Percentiles rank a stretch among this genome's conserved stretches.
Evolutionary conservation across 2,797 vertebrate species (phyloP).

Genomic region (Columba guinea): DNA sequence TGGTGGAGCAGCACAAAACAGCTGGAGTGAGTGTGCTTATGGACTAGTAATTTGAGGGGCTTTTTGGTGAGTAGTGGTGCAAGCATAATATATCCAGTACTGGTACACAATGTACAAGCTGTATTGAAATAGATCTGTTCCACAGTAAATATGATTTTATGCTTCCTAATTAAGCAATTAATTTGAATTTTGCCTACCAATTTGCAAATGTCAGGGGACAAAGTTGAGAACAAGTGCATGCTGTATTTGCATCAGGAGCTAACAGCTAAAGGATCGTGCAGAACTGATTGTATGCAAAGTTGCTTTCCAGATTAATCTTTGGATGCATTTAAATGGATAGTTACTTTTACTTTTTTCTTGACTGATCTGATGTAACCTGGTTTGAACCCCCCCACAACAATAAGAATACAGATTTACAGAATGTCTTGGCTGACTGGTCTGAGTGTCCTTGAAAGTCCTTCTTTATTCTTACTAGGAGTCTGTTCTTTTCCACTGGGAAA

Average conservation of each 20-base stretch:
- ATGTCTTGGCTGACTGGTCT: conserved; percentile 7
- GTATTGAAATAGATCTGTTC: not conserved
- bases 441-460: conserved; percentile 58
- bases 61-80: conserved; percentile 37
- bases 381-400: not conserved
- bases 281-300: not conserved
- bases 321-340: not conserved
- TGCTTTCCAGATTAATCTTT: not conserved
- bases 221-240: not conserved
- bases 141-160: conserved; percentile 27
- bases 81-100: not conserved
- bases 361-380: not conserved
- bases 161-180: conserved; percentile 42
- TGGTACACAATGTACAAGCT: not conserved
- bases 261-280: not conserved
- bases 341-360: not conserved
- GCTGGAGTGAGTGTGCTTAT: not conserved
- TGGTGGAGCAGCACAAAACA: not conserved
- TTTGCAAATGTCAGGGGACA: conserved; percentile 17
- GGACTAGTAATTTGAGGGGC: not conserved
- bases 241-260: not conserved
- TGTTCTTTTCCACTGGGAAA: conserved; percentile 53
- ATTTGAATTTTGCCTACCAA: not conserved
- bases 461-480: conserved; percentile 27
- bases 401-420: conserved; percentile 19